Conservation (phyloP, 1,140 invertebrate genomes). For the Hylaeus anthracinus region DNA sequence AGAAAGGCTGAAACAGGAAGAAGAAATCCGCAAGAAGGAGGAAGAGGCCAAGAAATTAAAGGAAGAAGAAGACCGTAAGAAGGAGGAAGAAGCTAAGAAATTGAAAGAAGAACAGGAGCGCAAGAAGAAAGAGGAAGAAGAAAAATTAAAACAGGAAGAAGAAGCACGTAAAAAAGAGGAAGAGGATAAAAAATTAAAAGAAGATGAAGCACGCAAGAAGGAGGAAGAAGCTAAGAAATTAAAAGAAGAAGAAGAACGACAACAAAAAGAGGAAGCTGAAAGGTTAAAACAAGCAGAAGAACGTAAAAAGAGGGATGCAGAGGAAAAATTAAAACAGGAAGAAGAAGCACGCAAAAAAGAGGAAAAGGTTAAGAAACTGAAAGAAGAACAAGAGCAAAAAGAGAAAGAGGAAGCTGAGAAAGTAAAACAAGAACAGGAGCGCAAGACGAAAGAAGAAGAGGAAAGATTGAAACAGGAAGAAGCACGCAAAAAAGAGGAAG, state of each 20-base stretch:
- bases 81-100: constrained; percentile 30
- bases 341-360: background rate
- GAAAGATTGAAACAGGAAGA: constrained; percentile 41
- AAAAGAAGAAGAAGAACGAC: constrained; percentile 25
- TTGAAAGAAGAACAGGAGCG: constrained; percentile 31
- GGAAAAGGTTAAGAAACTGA: constrained; percentile 28
- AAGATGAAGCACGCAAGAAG: constrained; percentile 32
- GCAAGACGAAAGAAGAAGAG: constrained; percentile 46
- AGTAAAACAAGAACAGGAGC: constrained; percentile 28
- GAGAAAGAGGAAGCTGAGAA: constrained; percentile 12
- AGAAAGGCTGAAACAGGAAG: constrained; percentile 39
- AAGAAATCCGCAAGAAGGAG: constrained; percentile 41
- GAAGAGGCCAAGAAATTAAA: constrained; percentile 27
- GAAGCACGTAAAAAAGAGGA: constrained; percentile 38
- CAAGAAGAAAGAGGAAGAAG: constrained; percentile 41
- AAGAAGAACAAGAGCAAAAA: constrained; percentile 6
- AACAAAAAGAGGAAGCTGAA: constrained; percentile 14
- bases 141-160: constrained; percentile 32
- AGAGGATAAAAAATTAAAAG: constrained; percentile 12
- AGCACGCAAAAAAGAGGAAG: constrained; percentile 44
- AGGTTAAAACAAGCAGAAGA: constrained; percentile 6
- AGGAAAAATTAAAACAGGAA: background rate
- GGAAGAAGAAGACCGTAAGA: constrained; percentile 31
- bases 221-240: constrained; percentile 13
- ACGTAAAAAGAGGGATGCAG: constrained; percentile 43